Conservation (phyloP, 2,113 vertebrate genomes). For the Recurvirostra avosetta region DNA sequence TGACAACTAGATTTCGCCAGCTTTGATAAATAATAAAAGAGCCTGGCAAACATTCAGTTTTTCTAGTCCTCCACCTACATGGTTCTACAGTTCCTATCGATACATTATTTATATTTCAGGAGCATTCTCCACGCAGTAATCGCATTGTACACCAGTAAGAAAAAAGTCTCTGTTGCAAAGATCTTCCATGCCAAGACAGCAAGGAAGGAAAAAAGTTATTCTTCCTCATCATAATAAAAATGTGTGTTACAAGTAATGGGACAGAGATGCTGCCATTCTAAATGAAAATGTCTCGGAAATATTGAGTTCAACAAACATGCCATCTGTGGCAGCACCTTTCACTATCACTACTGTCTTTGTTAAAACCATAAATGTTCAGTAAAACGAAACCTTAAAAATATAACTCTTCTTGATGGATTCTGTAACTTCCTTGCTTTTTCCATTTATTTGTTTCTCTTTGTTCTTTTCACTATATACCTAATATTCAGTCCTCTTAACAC, state of each 20-base stretch:
- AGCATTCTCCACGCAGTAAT: not conserved
- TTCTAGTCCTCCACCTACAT: conserved; percentile 26
- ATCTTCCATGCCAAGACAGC: not conserved
- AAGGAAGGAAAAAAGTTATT: not conserved
- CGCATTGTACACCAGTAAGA: not conserved
- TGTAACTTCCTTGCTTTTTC: not conserved
- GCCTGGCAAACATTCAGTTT: conserved; percentile 38
- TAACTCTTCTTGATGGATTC: not conserved
- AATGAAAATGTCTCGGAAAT: not conserved
- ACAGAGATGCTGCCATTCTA: not conserved
- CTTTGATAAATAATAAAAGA: conserved; percentile 53
- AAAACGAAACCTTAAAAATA: not conserved
- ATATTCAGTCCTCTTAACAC: not conserved
- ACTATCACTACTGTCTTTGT: not conserved
- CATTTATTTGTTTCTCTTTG: not conserved
- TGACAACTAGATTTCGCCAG: conserved; percentile 45
- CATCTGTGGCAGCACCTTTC: not conserved
- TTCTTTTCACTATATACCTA: not conserved
- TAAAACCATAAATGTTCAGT: not conserved
- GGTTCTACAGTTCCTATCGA: conserved; percentile 43
- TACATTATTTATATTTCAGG: conserved; percentile 63
- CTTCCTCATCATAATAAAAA: not conserved
- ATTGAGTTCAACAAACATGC: rapidly evolving
- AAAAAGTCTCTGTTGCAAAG: not conserved
- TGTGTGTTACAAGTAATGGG: not conserved